Evolutionary conservation across 1,140 invertebrate species (phyloP).

Genomic region (Radopholus similis): DNA sequence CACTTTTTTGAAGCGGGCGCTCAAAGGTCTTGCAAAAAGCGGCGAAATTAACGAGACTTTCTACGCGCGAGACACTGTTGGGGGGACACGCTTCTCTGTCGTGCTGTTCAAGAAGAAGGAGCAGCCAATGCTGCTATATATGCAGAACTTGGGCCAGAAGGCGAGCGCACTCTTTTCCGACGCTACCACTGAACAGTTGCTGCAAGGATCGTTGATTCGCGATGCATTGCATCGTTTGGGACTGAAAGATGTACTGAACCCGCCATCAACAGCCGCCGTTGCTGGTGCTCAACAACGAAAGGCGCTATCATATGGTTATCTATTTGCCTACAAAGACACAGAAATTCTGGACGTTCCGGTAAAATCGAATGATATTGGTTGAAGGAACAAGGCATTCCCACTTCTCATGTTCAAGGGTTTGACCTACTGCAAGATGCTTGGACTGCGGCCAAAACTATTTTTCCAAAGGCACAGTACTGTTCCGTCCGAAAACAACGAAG

Average conservation of each 20-base stretch:
- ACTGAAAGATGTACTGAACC: slow-evolving; percentile 33
- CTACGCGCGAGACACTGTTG: slow-evolving; percentile 44
- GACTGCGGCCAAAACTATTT: slow-evolving; percentile 31
- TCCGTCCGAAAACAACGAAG: not conserved
- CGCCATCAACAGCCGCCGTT: not conserved
- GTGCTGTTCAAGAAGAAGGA: slow-evolving; percentile 49
- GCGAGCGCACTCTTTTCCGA: slow-evolving; percentile 52
- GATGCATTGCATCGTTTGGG: slow-evolving; percentile 45
- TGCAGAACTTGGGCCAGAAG: slow-evolving; percentile 45
- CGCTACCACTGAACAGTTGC: slow-evolving; percentile 53
- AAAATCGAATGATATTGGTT: not conserved
- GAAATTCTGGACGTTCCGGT: slow-evolving; percentile 29
- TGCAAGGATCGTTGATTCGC: slow-evolving; percentile 29
- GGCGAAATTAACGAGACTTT: slow-evolving; percentile 44
- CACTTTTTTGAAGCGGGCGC: slow-evolving; percentile 45
- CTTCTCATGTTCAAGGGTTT: slow-evolving; percentile 21
- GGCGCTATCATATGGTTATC: slow-evolving; percentile 32
- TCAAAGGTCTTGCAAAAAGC: slow-evolving; percentile 43
- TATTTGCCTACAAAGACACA: slow-evolving; percentile 34
- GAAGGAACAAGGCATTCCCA: no score
- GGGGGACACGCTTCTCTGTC: slow-evolving; percentile 48
- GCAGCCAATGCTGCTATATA: slow-evolving; percentile 50
- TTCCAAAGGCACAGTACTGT: slow-evolving; percentile 4
- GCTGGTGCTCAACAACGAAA: not conserved
- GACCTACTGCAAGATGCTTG: slow-evolving; percentile 37